These are phyloP conservation scores for Biston betularia DNA, from an alignment of 2,888 invertebrate genomes.

Conservation along the genomic window DNA sequence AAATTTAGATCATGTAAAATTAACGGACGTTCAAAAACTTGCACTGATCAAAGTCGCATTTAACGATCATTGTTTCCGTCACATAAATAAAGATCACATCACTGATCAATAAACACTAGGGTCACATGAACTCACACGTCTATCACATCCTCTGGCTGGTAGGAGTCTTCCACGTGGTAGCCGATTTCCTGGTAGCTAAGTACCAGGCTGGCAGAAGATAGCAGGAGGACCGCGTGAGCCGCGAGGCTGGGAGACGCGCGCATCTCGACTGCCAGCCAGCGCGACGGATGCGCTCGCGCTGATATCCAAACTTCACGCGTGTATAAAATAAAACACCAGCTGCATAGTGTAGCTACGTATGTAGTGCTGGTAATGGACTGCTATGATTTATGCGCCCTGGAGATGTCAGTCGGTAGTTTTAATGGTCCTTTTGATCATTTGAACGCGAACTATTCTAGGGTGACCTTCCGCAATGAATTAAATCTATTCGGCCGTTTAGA, in stretches of 20 bases:
- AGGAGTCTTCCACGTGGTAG: slow-evolving; percentile 73
- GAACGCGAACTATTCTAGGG: slow-evolving; percentile 11
- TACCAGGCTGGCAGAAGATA: slow-evolving; percentile 70
- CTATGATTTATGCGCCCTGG: slow-evolving; percentile 15
- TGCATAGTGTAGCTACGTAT: slow-evolving; percentile 14
- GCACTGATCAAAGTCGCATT: slow-evolving; percentile 21
- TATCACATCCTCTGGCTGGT: slow-evolving; percentile 72
- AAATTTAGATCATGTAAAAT: not conserved
- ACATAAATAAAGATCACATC: slow-evolving; percentile 29
- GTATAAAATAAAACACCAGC: slow-evolving; percentile 15
- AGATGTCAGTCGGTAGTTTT: slow-evolving; percentile 19
- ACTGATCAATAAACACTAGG: slow-evolving; percentile 37
- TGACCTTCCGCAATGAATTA: slow-evolving; percentile 9
- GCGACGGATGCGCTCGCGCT: slow-evolving; percentile 72
- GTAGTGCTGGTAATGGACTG: slow-evolving; percentile 11
- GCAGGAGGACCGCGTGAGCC: slow-evolving; percentile 67
- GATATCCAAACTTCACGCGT: slow-evolving; percentile 66
- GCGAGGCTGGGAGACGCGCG: slow-evolving; percentile 74
- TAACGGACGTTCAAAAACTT: slow-evolving; percentile 11
- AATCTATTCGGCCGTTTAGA: not conserved
- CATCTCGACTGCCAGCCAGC: slow-evolving; percentile 77
- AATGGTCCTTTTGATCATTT: slow-evolving; percentile 18
- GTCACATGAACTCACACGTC: slow-evolving; percentile 75
- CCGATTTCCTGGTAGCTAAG: slow-evolving; percentile 64
- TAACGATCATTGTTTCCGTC: slow-evolving; percentile 40